Conservation (phyloP, 2,797 vertebrate genomes). For the Megalops cyprinoides region DNA sequence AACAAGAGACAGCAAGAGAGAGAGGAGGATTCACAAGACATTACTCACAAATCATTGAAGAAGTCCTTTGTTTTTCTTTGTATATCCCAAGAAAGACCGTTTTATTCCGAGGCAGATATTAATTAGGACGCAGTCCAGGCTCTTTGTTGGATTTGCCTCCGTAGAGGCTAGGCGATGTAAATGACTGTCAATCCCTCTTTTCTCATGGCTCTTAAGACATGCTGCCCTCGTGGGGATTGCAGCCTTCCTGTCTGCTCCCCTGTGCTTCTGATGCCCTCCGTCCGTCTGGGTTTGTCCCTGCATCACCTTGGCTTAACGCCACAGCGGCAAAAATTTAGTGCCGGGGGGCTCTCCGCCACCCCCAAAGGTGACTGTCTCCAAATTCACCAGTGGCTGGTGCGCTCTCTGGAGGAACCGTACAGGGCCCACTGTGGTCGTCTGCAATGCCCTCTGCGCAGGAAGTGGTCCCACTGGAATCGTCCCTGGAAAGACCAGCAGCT, state of each 20-base stretch:
- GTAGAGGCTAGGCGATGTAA: background rate
- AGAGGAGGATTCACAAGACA: conserved; percentile 36
- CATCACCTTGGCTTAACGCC: background rate
- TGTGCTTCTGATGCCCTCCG: background rate
- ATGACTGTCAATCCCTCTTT: background rate
- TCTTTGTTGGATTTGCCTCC: conserved; percentile 8
- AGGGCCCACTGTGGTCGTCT: too few species aligned
- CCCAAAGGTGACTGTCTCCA: too few species aligned
- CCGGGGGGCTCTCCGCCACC: too few species aligned
- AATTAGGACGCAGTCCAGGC: conserved; percentile 41
- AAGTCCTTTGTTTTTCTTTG: conserved; percentile 25
- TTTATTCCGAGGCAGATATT: conserved; percentile 36
- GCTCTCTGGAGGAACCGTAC: too few species aligned
- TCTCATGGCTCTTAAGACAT: background rate
- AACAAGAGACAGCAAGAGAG: conserved; percentile 13
- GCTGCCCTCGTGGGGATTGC: background rate
- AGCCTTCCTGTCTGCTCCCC: background rate
- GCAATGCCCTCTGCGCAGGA: too few species aligned
- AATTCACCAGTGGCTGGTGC: too few species aligned
- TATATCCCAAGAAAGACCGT: conserved; percentile 24
- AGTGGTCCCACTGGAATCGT: too few species aligned
- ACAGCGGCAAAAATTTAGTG: too few species aligned
- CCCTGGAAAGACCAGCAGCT: too few species aligned
- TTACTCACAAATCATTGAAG: conserved; percentile 35
- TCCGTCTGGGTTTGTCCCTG: background rate